Percentiles rank a stretch among this genome's conserved stretches.
Conservation (phyloP, 2,797 vertebrate species). For the Onychomys torridus region DNA sequence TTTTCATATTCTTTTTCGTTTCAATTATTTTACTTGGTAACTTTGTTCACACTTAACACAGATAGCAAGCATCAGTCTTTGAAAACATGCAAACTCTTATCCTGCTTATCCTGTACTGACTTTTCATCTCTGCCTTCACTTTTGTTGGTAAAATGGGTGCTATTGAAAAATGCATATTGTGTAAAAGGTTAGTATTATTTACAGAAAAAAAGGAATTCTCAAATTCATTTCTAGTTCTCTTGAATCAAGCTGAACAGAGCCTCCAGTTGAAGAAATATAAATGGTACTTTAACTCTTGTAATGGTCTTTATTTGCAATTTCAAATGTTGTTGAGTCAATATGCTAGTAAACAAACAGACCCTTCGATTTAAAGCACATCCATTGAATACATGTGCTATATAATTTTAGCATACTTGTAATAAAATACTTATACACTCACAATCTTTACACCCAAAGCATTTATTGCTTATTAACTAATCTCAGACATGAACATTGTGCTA, state of each 20-base stretch:
- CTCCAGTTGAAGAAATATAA: neutral
- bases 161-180: neutral
- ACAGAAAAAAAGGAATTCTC: neutral
- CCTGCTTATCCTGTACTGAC: neutral
- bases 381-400: neutral
- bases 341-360: neutral
- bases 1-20: conserved; percentile 24
- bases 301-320: neutral
- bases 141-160: neutral
- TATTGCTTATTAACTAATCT: neutral
- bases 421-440: neutral
- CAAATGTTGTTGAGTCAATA: neutral
- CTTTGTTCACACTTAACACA: neutral
- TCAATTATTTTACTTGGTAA: neutral
- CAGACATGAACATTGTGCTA: neutral
- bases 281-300: neutral
- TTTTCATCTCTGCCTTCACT: neutral
- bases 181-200: neutral
- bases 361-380: neutral
- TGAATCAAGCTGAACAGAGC: neutral
- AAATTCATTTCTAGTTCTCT: neutral
- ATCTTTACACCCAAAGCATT: neutral
- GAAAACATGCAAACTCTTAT: neutral
- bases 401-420: neutral
- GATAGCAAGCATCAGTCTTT: neutral